phyloP scores from a whole-genome alignment of 2,797 vertebrate genomes.

The Phrynocephalus guinanensis region DNA sequence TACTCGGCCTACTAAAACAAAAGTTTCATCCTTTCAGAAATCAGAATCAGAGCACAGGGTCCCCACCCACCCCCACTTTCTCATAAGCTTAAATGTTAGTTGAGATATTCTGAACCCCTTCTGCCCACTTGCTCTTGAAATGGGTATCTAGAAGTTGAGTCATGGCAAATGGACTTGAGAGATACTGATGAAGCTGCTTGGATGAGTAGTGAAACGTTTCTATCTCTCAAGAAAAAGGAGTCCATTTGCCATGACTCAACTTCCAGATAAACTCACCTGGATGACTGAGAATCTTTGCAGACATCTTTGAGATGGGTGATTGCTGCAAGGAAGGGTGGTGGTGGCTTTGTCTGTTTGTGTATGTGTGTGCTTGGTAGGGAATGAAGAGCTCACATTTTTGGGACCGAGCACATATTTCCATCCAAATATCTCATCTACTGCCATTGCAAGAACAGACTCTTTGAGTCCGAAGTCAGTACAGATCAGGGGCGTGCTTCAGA shows the following conservation, averaged over 20 bases:
- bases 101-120: background rate
- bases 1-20: background rate
- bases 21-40: background rate
- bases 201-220: no score
- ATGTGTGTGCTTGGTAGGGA: background rate
- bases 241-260: no score
- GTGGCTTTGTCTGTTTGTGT: background rate
- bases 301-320: background rate
- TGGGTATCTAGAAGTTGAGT: no score
- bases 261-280: no score
- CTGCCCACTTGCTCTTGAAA: background rate
- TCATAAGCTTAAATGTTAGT: background rate
- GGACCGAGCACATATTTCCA: background rate
- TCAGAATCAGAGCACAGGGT: background rate
- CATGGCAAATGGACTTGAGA: no score
- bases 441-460: no score
- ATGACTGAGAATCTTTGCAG: no score
- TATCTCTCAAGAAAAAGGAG: no score
- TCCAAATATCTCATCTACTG: background rate
- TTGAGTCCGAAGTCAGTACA: background rate
- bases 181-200: no score
- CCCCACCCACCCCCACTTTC: no score
- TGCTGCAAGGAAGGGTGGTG: background rate
- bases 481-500: no score
- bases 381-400: background rate